phyloP scores from a whole-genome alignment of 2,797 vertebrate species.

The Gymnothorax javanicus region DNA sequence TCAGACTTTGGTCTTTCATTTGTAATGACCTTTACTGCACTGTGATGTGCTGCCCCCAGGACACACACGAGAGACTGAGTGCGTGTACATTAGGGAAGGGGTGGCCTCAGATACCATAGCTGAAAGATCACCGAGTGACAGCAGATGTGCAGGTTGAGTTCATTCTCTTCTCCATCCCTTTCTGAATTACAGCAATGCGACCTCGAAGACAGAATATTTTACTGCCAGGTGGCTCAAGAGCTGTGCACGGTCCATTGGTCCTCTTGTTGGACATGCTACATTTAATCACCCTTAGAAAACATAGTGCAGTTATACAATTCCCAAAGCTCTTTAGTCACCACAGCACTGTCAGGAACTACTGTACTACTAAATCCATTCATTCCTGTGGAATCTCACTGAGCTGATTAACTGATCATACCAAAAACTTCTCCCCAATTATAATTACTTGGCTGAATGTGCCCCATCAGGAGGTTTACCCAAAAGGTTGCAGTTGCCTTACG shows the following conservation, averaged over 20 bases:
- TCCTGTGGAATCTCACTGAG: slow-evolving; percentile 3
- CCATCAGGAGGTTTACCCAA: background rate
- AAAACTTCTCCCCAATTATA: slow-evolving; percentile 5
- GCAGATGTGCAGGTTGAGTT: background rate
- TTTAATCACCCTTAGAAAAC: background rate
- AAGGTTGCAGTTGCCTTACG: background rate
- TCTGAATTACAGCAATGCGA: background rate
- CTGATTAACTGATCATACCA: slow-evolving; percentile 7
- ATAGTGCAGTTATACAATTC: slow-evolving; percentile 10
- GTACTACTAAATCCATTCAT: slow-evolving; percentile 2
- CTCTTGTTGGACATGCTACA: background rate
- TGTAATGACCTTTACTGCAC: too few relatives aligned
- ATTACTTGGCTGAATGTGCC: slow-evolving; percentile 14
- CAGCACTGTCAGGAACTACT: slow-evolving; percentile 16
- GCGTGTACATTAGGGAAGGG: too few relatives aligned
- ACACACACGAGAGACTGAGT: too few relatives aligned
- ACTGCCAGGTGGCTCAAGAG: background rate
- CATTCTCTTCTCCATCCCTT: background rate
- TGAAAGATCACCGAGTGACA: background rate
- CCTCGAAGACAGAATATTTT: background rate
- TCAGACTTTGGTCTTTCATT: too few relatives aligned
- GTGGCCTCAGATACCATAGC: too few relatives aligned
- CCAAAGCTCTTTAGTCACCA: slow-evolving; percentile 20
- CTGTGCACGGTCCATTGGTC: background rate
- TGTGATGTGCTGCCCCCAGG: too few relatives aligned